These are phyloP conservation scores for Andrena camellia DNA, from an alignment of 2,888 invertebrate species.

Conservation along the genomic window DNA sequence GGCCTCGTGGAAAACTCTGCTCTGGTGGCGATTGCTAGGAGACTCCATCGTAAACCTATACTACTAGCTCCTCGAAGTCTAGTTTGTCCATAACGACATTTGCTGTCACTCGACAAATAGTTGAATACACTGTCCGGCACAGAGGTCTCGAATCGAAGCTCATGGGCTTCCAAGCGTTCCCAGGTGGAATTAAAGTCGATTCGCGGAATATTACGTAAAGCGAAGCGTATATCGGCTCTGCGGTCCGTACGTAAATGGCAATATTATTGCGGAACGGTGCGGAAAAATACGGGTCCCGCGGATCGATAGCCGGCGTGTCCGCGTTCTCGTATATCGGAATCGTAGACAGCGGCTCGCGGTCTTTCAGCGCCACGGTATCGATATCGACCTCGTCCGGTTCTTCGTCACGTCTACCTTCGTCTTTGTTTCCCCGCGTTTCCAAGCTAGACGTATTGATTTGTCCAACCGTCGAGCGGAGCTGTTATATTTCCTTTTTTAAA, in stretches of 20 bases:
- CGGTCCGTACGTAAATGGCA: slow-evolving; percentile 55
- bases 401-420: slow-evolving; percentile 11
- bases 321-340: slow-evolving; percentile 57
- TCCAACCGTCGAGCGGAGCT: not conserved
- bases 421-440: not conserved
- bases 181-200: slow-evolving; percentile 30
- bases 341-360: slow-evolving; percentile 57
- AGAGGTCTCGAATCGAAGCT: slow-evolving; percentile 19
- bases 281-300: slow-evolving; percentile 49
- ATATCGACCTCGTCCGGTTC: slow-evolving; percentile 26
- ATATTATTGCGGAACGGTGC: slow-evolving; percentile 54
- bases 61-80: too few relatives aligned
- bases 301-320: slow-evolving; percentile 50
- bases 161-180: not conserved
- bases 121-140: slow-evolving; percentile 2
- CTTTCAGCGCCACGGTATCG: slow-evolving; percentile 37
- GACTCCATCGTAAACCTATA: too few relatives aligned
- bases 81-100: too few relatives aligned
- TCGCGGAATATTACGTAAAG: slow-evolving; percentile 49
- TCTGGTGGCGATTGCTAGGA: too few relatives aligned
- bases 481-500: not conserved
- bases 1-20: not conserved
- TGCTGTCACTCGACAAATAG: slow-evolving; percentile 9
- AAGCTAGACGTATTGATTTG: not conserved
- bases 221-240: slow-evolving; percentile 48